These are phyloP conservation scores for Falco peregrinus DNA, from an alignment of 2,797 vertebrate species.

Conservation along the genomic window DNA sequence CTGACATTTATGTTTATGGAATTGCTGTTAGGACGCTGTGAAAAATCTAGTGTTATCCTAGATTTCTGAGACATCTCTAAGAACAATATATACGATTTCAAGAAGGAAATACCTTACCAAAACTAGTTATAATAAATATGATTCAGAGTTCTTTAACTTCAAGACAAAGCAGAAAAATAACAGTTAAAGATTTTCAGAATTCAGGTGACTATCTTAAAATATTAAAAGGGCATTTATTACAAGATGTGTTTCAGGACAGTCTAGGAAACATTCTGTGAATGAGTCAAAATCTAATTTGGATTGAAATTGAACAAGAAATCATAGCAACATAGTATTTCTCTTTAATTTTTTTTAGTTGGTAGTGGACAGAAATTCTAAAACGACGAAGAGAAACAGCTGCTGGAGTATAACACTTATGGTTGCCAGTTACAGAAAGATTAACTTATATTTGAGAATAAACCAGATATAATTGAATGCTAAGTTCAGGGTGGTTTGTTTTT, in stretches of 20 bases:
- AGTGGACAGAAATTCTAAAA: neutral
- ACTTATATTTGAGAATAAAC: neutral
- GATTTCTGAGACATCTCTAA: neutral
- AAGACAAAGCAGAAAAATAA: neutral
- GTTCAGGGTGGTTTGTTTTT: rapidly evolving
- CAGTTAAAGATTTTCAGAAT: neutral
- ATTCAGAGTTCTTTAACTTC: neutral
- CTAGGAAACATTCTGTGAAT: neutral
- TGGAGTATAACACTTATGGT: neutral
- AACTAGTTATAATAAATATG: neutral
- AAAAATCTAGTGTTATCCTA: neutral
- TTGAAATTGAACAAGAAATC: neutral
- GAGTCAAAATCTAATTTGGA: neutral
- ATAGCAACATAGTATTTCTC: neutral
- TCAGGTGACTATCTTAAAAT: neutral
- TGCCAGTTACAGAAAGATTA: neutral
- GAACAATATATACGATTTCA: neutral
- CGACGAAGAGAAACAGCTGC: neutral
- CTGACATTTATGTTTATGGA: neutral
- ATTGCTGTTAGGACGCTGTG: neutral
- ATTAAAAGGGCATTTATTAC: neutral
- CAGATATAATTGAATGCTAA: neutral
- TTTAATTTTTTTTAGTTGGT: neutral
- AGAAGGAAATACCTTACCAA: neutral
- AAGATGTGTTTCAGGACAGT: neutral